phyloP scores from a whole-genome alignment of 2,797 vertebrate genomes.

The Parauchenoglanis punctatus region DNA sequence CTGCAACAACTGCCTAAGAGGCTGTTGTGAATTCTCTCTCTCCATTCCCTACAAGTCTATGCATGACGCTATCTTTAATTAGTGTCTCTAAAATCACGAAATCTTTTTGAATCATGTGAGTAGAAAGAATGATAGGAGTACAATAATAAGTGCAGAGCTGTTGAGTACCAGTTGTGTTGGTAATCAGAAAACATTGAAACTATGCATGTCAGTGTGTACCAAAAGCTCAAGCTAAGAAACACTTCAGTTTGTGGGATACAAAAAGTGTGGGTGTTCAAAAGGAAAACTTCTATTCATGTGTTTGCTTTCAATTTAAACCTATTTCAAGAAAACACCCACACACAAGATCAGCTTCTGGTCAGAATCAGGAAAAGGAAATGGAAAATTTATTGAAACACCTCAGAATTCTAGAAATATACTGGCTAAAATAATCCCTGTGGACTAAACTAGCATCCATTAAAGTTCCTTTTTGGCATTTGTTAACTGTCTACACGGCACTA shows the following conservation, averaged over 20 bases:
- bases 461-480: background rate
- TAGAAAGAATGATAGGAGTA: no score
- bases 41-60: no score
- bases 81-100: no score
- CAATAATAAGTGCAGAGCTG: background rate
- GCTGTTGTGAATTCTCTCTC: no score
- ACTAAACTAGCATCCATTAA: background rate
- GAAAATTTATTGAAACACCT: constrained; percentile 7
- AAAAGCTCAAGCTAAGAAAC: background rate
- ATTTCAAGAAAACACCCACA: constrained; percentile 51
- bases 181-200: background rate
- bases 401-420: background rate
- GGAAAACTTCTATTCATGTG: background rate
- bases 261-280: constrained; percentile 31
- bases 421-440: background rate
- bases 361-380: constrained; percentile 7
- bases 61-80: no score
- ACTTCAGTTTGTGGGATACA: constrained; percentile 3
- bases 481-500: background rate
- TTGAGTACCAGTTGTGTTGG: no score
- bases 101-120: no score
- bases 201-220: background rate
- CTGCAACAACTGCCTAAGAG: no score
- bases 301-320: constrained; percentile 35
- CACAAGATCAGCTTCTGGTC: constrained; percentile 13